phyloP scores from a whole-genome alignment of 2,888 invertebrate genomes.

The Ferdinandea cuprea region DNA sequence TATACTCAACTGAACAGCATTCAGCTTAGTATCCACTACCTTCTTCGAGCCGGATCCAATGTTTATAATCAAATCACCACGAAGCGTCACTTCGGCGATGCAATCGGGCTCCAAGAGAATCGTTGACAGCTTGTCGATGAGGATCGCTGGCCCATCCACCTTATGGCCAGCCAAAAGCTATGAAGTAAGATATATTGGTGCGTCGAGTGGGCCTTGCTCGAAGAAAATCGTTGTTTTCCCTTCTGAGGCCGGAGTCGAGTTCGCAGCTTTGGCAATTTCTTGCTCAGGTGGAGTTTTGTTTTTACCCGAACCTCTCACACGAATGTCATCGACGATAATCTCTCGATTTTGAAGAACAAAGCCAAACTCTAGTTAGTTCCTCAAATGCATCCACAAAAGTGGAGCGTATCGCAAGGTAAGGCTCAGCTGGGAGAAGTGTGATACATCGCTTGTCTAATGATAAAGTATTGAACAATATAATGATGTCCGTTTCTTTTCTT shows the following conservation, averaged over 20 bases:
- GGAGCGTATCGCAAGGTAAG: no score
- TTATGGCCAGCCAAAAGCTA: constrained; percentile 88
- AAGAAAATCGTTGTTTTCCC: constrained; percentile 88
- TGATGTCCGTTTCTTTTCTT: no score
- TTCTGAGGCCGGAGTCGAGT: constrained; percentile 78
- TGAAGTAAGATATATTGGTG: constrained; percentile 89
- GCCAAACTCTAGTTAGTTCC: no score
- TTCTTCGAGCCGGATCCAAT: constrained; percentile 87
- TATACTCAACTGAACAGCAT: constrained; percentile 97
- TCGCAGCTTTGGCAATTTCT: constrained; percentile 81
- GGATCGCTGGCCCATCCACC: constrained; percentile 94
- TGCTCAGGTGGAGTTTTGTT: constrained; percentile 85
- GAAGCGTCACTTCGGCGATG: constrained; percentile 89
- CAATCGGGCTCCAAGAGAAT: constrained; percentile 97
- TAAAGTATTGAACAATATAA: no score
- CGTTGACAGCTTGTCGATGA: constrained; percentile 97
- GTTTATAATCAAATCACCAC: constrained; percentile 88
- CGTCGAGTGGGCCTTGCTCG: constrained; percentile 88
- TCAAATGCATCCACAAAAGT: no score
- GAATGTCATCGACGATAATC: constrained; percentile 95
- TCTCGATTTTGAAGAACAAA: constrained; percentile 92
- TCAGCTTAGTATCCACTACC: constrained; percentile 88
- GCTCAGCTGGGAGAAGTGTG: no score
- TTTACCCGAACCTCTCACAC: constrained; percentile 93
- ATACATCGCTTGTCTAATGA: no score